A percentile compares a stretch with the other conserved stretches of the same genome.
phyloP scores from a whole-genome alignment of 2,888 invertebrate species.

The Nomada flava region DNA sequence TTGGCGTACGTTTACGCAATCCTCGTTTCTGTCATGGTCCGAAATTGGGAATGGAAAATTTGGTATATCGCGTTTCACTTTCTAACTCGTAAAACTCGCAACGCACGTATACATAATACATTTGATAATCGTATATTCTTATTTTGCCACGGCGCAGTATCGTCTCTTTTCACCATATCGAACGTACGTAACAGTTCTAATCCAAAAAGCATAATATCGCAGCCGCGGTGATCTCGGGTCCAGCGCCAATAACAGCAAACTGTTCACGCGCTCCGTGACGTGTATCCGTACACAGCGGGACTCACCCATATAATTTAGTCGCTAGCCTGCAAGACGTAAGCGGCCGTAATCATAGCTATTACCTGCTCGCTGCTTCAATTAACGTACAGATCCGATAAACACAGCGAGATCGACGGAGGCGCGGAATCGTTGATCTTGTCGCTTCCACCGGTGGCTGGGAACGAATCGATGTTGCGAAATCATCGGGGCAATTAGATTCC shows the following conservation, averaged over 20 bases:
- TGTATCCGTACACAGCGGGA: slow-evolving; percentile 15
- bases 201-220: not conserved
- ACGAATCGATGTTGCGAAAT: slow-evolving; percentile 60
- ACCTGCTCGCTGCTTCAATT: slow-evolving; percentile 56
- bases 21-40: not conserved
- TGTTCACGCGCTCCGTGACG: slow-evolving; percentile 6
- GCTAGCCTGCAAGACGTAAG: slow-evolving; percentile 50
- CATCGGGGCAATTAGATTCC: slow-evolving; percentile 32
- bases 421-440: slow-evolving; percentile 54
- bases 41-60: too few species aligned
- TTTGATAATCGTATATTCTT: not conserved
- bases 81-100: not conserved
- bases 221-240: not conserved
- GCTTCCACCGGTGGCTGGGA: slow-evolving; percentile 42
- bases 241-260: slow-evolving; percentile 7
- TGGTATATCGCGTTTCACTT: not conserved
- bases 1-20: not conserved
- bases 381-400: slow-evolving; percentile 61
- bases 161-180: slow-evolving; percentile 6
- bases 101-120: not conserved
- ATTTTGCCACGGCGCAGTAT: not conserved
- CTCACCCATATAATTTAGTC: slow-evolving; percentile 59
- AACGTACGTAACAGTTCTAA: not conserved
- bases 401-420: slow-evolving; percentile 15
- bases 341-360: slow-evolving; percentile 61